Evolutionary conservation across 1,140 invertebrate species (phyloP).

Genomic region (Anthonomus grandis): DNA sequence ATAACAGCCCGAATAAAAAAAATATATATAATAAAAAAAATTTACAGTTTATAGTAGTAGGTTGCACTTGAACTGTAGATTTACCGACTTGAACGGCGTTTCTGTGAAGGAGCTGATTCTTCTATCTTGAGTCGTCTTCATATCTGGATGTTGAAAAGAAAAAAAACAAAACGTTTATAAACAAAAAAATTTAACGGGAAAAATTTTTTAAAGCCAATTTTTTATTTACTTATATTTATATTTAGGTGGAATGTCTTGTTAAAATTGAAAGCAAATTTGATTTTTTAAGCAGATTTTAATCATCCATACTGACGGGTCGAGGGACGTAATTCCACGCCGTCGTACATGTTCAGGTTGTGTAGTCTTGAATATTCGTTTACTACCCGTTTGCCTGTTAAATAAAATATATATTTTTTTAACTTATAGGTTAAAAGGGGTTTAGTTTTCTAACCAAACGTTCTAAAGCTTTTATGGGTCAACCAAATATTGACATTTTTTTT

Average conservation of each 20-base stretch:
- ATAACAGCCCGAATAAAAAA: neutral
- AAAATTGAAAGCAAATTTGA: conserved; percentile 29
- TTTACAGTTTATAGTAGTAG: conserved; percentile 33
- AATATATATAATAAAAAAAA: neutral
- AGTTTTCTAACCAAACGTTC: too few species aligned
- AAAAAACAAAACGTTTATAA: conserved; percentile 11
- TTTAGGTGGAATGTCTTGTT: conserved; percentile 22
- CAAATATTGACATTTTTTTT: too few species aligned
- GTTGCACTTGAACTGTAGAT: conserved; percentile 45
- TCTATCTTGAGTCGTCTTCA: conserved; percentile 45
- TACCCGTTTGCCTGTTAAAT: conserved; percentile 49
- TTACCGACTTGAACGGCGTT: conserved; percentile 43
- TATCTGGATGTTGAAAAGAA: conserved; percentile 41
- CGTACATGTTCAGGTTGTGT: conserved; percentile 67
- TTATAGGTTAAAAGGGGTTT: neutral
- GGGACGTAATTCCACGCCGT: conserved; percentile 63
- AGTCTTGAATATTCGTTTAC: conserved; percentile 66
- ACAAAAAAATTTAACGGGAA: conserved; percentile 18
- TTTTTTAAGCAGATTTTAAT: conserved; percentile 49
- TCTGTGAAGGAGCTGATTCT: conserved; percentile 34
- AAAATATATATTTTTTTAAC: too few species aligned
- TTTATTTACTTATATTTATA: conserved; percentile 18
- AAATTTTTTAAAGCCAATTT: conserved; percentile 8
- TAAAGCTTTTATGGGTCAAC: too few species aligned
- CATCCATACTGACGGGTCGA: conserved; percentile 70